phyloP scores from a whole-genome alignment of 1,140 invertebrate species.

The Drosophila serrata region DNA sequence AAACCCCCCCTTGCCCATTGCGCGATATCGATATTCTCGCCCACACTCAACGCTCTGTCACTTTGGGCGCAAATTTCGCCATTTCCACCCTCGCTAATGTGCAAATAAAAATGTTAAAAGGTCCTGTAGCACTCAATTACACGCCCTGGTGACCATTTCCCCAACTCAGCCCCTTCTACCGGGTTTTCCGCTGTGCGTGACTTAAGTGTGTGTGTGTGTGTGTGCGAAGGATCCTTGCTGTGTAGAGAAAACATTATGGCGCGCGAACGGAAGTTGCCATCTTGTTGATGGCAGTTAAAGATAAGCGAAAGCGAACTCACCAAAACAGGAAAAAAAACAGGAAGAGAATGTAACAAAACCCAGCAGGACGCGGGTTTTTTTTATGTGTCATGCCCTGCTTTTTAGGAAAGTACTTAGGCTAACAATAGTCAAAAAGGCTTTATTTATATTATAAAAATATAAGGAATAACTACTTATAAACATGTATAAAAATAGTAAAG shows the following conservation, averaged over 20 bases:
- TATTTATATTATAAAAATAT: background rate
- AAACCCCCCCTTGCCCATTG: background rate
- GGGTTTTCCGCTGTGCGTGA: slow-evolving; percentile 62
- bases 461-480: too few relatives aligned
- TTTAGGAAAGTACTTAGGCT: slow-evolving; percentile 2
- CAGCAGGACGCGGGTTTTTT: slow-evolving; percentile 45
- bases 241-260: slow-evolving; percentile 81
- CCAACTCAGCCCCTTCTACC: slow-evolving; percentile 13
- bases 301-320: slow-evolving; percentile 72
- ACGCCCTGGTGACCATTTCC: slow-evolving; percentile 85
- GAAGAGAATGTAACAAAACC: slow-evolving; percentile 27
- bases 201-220: slow-evolving; percentile 38
- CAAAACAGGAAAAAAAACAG: slow-evolving; percentile 37
- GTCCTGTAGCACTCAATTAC: slow-evolving; percentile 85
- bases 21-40: slow-evolving; percentile 30
- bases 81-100: slow-evolving; percentile 85
- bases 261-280: slow-evolving; percentile 85
- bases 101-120: slow-evolving; percentile 85
- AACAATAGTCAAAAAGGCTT: accelerated
- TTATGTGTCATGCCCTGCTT: slow-evolving; percentile 28
- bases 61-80: slow-evolving; percentile 82
- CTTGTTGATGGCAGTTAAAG: slow-evolving; percentile 85
- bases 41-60: slow-evolving; percentile 81
- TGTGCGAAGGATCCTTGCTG: slow-evolving; percentile 54
- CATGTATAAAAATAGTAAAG: too few relatives aligned